Evolutionary conservation across 2,888 invertebrate genomes (phyloP).

Genomic region (Drosophila diplacantha): DNA sequence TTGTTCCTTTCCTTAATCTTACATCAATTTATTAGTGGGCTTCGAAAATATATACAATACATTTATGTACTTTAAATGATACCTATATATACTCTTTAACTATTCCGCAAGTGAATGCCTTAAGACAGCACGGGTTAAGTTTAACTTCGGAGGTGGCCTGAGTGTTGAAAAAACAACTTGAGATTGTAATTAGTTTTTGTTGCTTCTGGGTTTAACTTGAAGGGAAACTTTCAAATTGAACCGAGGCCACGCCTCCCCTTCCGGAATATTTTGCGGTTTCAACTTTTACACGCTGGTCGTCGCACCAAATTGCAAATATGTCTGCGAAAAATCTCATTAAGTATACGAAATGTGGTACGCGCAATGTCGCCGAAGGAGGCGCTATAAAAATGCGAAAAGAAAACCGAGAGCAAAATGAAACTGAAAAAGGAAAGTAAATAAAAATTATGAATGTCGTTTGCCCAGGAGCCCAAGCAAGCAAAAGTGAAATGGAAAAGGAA

Average conservation of each 20-base stretch:
- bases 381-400: slow-evolving; percentile 35
- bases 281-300: slow-evolving; percentile 52
- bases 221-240: slow-evolving; percentile 71
- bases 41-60: neutral
- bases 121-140: slow-evolving; percentile 29
- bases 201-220: slow-evolving; percentile 66
- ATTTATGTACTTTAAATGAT: no score
- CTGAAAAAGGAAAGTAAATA: slow-evolving; percentile 54
- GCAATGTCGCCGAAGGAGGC: slow-evolving; percentile 30
- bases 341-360: slow-evolving; percentile 54
- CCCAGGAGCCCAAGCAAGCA: slow-evolving; percentile 14
- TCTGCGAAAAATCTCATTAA: slow-evolving; percentile 71
- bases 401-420: slow-evolving; percentile 31
- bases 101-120: neutral
- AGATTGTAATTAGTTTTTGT: slow-evolving; percentile 75
- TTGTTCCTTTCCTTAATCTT: neutral
- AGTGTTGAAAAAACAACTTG: slow-evolving; percentile 66
- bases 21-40: no score
- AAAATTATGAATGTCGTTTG: slow-evolving; percentile 67
- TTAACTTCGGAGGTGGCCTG: slow-evolving; percentile 35
- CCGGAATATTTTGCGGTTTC: slow-evolving; percentile 59
- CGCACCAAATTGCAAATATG: slow-evolving; percentile 65
- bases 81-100: neutral
- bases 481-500: slow-evolving; percentile 15
- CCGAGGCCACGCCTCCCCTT: slow-evolving; percentile 27